These are phyloP conservation scores for Pseudococcus longispinus DNA, from an alignment of 2,888 invertebrate genomes.

Conservation along the genomic window DNA sequence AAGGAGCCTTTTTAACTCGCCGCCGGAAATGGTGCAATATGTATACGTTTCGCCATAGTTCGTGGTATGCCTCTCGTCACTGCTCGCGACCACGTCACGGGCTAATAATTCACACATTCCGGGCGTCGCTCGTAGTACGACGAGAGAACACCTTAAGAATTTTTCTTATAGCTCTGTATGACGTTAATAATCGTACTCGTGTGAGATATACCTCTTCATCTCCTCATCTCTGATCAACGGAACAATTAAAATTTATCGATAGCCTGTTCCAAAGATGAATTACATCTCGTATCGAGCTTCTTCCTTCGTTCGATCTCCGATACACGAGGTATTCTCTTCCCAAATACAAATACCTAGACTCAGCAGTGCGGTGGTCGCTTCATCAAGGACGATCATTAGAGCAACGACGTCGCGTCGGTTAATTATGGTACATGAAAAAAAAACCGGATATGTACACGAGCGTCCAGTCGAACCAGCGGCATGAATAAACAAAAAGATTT, in stretches of 20 bases:
- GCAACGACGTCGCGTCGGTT: neutral
- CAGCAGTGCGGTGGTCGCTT: neutral
- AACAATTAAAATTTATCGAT: neutral
- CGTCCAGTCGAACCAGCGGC: neutral
- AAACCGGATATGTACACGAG: neutral
- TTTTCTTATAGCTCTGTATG: neutral
- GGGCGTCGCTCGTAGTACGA: neutral
- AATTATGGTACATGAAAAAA: neutral
- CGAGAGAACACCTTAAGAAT: neutral
- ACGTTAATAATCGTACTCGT: neutral
- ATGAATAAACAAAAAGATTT: neutral
- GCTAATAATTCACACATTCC: constrained; percentile 18
- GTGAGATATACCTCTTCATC: neutral
- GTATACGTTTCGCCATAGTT: neutral
- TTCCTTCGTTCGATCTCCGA: neutral
- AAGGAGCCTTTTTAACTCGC: neutral
- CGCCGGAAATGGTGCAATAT: constrained; percentile 1
- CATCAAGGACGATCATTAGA: neutral
- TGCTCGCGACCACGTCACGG: neutral
- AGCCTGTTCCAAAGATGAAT: neutral
- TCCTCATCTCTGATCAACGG: neutral
- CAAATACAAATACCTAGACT: neutral
- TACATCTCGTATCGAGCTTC: neutral
- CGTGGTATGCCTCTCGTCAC: neutral
- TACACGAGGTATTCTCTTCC: neutral